A percentile compares a stretch with the other conserved stretches of the same genome.
Conservation (phyloP, 2,113 vertebrate species). For the Ciconia stormi region DNA sequence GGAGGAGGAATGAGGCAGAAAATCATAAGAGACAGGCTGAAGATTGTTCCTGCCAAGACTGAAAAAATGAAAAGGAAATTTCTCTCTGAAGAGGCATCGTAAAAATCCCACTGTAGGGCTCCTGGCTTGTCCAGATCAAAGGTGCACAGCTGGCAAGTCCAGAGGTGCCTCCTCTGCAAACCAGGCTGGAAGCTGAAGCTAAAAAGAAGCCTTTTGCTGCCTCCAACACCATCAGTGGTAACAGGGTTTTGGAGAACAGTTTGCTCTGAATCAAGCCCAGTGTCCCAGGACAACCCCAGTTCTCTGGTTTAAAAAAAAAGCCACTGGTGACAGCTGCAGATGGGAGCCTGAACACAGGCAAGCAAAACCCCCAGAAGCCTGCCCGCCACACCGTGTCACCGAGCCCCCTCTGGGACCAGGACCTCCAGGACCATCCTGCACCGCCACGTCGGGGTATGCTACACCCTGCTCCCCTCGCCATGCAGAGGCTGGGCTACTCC, state of each 20-base stretch:
- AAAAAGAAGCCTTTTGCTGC: background rate
- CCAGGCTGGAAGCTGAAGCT: background rate
- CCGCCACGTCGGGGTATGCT: fast-evolving
- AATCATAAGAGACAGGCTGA: background rate
- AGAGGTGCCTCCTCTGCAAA: background rate
- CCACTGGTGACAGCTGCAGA: background rate
- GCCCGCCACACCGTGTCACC: fast-evolving
- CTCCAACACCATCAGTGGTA: background rate
- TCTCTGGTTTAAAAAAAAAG: background rate
- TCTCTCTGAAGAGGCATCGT: background rate
- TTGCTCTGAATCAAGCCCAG: background rate
- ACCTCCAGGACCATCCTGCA: background rate
- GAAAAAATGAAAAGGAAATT: conserved; percentile 31
- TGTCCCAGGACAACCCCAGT: background rate
- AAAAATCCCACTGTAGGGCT: background rate
- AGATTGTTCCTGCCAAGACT: conserved; percentile 17
- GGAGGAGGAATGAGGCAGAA: conserved; percentile 36
- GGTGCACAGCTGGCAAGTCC: background rate
- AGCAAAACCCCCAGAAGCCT: background rate
- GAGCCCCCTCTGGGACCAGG: background rate
- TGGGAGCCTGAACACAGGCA: background rate
- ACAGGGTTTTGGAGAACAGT: background rate
- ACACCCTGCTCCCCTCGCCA: background rate
- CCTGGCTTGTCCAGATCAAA: background rate
- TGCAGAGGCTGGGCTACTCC: fast-evolving